These are phyloP conservation scores for Phenganax stokvisi DNA, from an alignment of 92 coral and sea anemone species.

Conservation along the genomic window DNA sequence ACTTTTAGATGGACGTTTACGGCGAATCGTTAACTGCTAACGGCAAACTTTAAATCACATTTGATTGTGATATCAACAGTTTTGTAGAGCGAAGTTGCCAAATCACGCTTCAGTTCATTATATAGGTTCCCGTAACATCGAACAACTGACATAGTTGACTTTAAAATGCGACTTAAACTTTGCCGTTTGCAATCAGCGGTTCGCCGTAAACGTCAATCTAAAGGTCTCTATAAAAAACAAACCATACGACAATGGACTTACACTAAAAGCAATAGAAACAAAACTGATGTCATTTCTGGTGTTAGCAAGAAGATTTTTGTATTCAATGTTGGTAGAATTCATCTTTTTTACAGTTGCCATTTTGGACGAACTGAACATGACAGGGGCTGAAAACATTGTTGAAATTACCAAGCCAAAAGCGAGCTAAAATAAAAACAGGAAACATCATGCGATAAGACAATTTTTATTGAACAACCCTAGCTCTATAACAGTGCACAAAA, in stretches of 20 bases:
- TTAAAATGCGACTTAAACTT: too few species aligned
- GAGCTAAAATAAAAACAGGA: conserved; percentile 46
- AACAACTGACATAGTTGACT: too few species aligned
- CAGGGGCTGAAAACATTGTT: conserved; percentile 77
- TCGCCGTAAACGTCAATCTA: neutral
- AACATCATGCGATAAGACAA: neutral
- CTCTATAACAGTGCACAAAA: too few species aligned
- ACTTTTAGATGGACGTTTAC: too few species aligned
- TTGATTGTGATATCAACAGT: too few species aligned
- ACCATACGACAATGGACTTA: conserved; percentile 36
- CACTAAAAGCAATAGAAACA: conserved; percentile 66
- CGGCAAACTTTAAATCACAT: too few species aligned
- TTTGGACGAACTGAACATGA: conserved; percentile 72
- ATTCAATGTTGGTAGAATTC: conserved; percentile 20
- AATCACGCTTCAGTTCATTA: too few species aligned
- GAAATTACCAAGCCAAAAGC: conserved; percentile 73
- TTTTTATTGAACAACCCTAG: too few species aligned
- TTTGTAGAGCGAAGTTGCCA: too few species aligned
- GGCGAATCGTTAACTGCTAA: too few species aligned
- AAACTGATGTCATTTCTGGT: conserved; percentile 65
- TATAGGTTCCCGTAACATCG: too few species aligned
- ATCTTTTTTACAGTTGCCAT: conserved; percentile 57
- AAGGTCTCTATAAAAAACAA: neutral
- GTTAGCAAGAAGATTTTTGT: conserved; percentile 41
- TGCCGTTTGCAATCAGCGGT: too few species aligned